phyloP scores from a whole-genome alignment of 1,140 invertebrate genomes.

The Augochlora pura region DNA sequence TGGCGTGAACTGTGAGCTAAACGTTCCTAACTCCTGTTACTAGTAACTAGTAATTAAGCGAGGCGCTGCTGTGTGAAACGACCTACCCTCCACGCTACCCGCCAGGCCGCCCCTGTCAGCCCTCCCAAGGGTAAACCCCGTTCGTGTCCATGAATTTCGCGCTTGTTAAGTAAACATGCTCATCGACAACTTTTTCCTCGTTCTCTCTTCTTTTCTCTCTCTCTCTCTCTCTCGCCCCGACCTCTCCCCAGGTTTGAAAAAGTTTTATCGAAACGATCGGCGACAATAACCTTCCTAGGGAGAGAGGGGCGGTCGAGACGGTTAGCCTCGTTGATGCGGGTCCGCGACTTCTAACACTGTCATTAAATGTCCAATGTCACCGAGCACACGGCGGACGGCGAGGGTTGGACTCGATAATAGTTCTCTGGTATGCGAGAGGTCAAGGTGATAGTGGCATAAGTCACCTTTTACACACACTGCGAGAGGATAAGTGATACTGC shows the following conservation, averaged over 20 bases:
- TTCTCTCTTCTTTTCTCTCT: not conserved
- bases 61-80: conserved; percentile 74
- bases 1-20: conserved; percentile 70
- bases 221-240: too few relatives aligned
- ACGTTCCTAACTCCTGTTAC: conserved; percentile 72
- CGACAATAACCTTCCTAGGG: not conserved
- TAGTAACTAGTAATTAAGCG: conserved; percentile 75
- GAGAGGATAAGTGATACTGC: too few relatives aligned
- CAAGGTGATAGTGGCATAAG: too few relatives aligned
- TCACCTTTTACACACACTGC: too few relatives aligned
- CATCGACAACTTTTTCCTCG: conserved; percentile 15
- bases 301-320: too few relatives aligned
- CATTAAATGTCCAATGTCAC: not conserved
- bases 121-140: conserved; percentile 55
- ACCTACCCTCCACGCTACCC: conserved; percentile 50
- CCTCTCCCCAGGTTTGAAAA: not conserved
- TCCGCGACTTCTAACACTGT: not conserved
- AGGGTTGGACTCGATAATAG: not conserved
- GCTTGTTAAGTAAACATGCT: conserved; percentile 33
- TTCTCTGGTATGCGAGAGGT: too few relatives aligned
- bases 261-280: conserved; percentile 20
- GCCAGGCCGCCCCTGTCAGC: conserved; percentile 49
- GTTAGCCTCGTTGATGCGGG: not conserved
- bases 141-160: conserved; percentile 52
- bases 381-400: too few relatives aligned